Evolutionary conservation across 2,888 invertebrate genomes (phyloP), one percentile per base, ranked within the genome.

Genomic region (Latrodectus elegans): DNA sequence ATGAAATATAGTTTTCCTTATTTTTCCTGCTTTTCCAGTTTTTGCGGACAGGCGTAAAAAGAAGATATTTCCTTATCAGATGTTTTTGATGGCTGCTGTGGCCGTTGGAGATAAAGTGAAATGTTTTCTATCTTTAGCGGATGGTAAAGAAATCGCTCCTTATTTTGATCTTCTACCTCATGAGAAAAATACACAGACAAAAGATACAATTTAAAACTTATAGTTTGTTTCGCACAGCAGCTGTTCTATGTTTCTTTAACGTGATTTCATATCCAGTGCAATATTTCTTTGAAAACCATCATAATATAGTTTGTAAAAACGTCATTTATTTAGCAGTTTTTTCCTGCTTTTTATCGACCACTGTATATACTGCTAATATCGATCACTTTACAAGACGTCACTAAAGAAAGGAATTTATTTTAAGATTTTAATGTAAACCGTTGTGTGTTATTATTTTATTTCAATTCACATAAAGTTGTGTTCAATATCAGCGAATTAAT

Each of bases 261-360:
- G 38, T 38, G 1, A 17, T 67, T n/a, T 67, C 17, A 67, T 17
- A n/a, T 67, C n/a, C 26, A 67, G 26, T 17, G 67, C 11, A 67
- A 4, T 74, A 73, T 15, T 71, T 64, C 82, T 92, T 90, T 1
- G 3, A 38, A 38, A 38, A 38, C 4, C 1, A 6, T 6, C 38
- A 22, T 22, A 22, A 22, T 22, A 22, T 38, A 4, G 1, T 38
- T 6, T 38, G 0, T 6, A 38, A 38, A 38, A 38, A 38, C 4
- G 38, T 38, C 38, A 38, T 38, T 38, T 38, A 38, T 38, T 38
- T 38, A 38, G 6, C 38, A 38, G 38, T 38, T 38, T 38, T 38
- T 38, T 38, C 38, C 6, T 38, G 22, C 38, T 38, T 38, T 38
- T n/a, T n/a, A n/a, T n/a, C n/a, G n/a, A n/a, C n/a, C n/a, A n/a